These are phyloP conservation scores for Artibeus lituratus DNA, from an alignment of 2,797 vertebrate species.

Conservation along the genomic window DNA sequence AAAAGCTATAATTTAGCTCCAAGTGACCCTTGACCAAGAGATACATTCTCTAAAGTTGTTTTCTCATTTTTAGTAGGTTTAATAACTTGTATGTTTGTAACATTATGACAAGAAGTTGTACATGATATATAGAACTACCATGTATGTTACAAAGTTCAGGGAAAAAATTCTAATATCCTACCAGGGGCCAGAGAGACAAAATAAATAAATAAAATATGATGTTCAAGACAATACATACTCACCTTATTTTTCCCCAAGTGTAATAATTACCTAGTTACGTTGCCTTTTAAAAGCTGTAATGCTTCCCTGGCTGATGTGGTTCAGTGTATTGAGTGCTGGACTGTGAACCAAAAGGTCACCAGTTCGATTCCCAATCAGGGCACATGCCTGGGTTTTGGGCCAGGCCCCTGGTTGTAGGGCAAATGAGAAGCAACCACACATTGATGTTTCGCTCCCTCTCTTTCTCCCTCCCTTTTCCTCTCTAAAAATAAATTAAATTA, in stretches of 20 bases:
- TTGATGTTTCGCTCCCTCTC: too few species aligned
- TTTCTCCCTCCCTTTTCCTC: too few species aligned
- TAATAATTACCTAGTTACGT: not conserved
- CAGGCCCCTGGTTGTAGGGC: too few species aligned
- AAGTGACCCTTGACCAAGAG: not conserved
- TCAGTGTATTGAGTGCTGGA: too few species aligned
- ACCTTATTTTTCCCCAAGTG: not conserved
- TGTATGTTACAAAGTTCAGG: not conserved
- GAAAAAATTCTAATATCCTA: not conserved
- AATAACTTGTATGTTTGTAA: not conserved
- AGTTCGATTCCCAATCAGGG: too few species aligned
- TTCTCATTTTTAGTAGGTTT: not conserved
- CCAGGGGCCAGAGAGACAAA: not conserved
- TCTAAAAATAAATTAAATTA: too few species aligned
- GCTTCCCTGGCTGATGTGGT: too few species aligned
- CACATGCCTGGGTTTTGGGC: too few species aligned
- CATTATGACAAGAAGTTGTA: not conserved
- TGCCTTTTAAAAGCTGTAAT: not conserved
- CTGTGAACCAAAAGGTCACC: too few species aligned
- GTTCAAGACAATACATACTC: not conserved
- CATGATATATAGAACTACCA: not conserved
- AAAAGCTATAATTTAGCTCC: not conserved
- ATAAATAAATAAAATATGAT: conserved; percentile 17
- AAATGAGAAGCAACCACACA: too few species aligned
- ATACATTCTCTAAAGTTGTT: not conserved